Percentiles rank a stretch among this genome's conserved stretches.
phyloP scores from a whole-genome alignment of 2,888 invertebrate genomes.

The Sycophila texana region DNA sequence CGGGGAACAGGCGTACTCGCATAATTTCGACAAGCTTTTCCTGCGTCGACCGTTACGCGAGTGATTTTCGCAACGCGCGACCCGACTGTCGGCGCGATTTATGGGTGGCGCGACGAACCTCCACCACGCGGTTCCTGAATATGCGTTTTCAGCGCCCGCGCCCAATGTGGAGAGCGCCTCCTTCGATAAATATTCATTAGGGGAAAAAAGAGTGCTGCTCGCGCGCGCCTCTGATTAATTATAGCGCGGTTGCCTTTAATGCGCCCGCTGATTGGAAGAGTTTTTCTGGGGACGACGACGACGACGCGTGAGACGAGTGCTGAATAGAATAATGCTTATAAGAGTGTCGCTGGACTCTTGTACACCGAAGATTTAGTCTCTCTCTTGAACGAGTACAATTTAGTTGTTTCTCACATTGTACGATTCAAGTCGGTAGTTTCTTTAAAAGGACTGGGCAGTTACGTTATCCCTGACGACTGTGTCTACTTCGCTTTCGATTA shows the following conservation, averaged over 20 bases:
- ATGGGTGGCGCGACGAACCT: slow-evolving; percentile 30
- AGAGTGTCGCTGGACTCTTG: too few species aligned
- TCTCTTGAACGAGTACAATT: too few species aligned
- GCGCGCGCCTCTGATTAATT: slow-evolving; percentile 7
- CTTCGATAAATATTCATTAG: slow-evolving; percentile 42
- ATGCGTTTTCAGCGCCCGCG: not conserved
- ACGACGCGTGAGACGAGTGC: too few species aligned
- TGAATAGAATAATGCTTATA: too few species aligned
- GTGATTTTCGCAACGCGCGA: not conserved
- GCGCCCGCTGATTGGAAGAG: not conserved
- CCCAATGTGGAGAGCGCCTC: not conserved
- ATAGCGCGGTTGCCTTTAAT: not conserved
- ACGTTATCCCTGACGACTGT: too few species aligned
- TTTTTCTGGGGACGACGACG: too few species aligned
- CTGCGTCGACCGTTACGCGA: not conserved
- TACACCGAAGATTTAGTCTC: too few species aligned
- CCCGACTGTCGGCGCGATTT: slow-evolving; percentile 8
- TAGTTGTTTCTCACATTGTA: too few species aligned
- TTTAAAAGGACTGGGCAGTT: too few species aligned
- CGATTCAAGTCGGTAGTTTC: too few species aligned
- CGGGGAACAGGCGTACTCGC: not conserved
- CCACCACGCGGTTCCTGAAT: slow-evolving; percentile 13
- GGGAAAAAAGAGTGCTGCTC: slow-evolving; percentile 5
- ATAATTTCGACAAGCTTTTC: not conserved
- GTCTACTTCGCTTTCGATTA: too few species aligned